Conservation (phyloP, 1,140 invertebrate species). For the Riptortus pedestris region DNA sequence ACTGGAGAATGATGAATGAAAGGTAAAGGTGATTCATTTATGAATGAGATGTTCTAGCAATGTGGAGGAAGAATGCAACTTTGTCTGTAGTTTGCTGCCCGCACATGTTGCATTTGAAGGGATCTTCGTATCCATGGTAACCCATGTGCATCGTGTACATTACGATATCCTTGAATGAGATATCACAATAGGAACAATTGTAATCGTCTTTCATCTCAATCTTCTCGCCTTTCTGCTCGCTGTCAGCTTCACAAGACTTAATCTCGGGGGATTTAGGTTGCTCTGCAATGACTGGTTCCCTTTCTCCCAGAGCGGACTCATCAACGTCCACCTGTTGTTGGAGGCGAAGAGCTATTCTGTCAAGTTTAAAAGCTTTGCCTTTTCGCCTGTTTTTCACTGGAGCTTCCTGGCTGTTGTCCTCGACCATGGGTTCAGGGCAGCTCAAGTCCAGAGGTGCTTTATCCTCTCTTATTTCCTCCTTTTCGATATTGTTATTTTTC, state of each 20-base stretch:
- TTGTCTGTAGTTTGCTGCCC: constrained; percentile 70
- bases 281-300: background rate
- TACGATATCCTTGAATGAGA: constrained; percentile 76
- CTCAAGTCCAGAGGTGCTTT: constrained; percentile 32
- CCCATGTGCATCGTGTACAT: constrained; percentile 95
- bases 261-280: constrained; percentile 15
- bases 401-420: constrained; percentile 29
- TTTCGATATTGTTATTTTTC: constrained; percentile 28
- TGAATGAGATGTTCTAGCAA: constrained; percentile 66
- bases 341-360: constrained; percentile 28
- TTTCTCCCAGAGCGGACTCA: constrained; percentile 29
- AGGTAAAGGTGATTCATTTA: background rate
- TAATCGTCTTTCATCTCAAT: constrained; percentile 36
- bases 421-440: constrained; percentile 23
- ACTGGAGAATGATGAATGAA: background rate
- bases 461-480: constrained; percentile 11
- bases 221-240: constrained; percentile 12
- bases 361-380: constrained; percentile 63
- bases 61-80: constrained; percentile 84
- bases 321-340: constrained; percentile 37
- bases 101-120: constrained; percentile 91
- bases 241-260: constrained; percentile 21
- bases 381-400: constrained; percentile 60
- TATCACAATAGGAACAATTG: constrained; percentile 77
- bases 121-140: constrained; percentile 81